Conservation (phyloP, 2,797 vertebrate species). For the Eremophila alpestris region DNA sequence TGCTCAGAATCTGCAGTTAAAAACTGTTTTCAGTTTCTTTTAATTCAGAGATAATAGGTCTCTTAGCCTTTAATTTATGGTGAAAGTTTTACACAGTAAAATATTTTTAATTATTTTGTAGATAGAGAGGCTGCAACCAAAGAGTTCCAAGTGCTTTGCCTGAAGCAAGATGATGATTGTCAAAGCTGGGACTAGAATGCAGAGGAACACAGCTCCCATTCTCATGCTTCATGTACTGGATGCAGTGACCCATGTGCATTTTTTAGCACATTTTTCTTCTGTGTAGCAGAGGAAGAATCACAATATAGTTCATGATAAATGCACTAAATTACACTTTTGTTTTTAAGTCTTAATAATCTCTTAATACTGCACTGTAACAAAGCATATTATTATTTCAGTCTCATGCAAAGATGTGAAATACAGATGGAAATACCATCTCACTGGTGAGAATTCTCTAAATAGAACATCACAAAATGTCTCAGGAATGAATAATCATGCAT, state of each 20-base stretch:
- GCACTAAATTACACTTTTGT: background rate
- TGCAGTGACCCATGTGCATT: background rate
- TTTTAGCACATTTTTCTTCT: background rate
- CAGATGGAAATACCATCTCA: background rate
- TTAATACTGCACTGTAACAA: background rate
- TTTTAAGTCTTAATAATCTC: background rate
- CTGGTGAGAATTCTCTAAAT: background rate
- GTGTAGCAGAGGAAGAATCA: background rate
- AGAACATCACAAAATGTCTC: background rate
- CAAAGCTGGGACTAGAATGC: background rate
- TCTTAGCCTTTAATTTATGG: background rate
- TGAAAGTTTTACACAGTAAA: background rate
- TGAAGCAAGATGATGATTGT: slow-evolving; percentile 25
- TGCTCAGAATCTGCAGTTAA: background rate
- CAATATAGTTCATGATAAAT: background rate
- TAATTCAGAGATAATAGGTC: background rate
- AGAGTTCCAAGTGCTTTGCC: slow-evolving; percentile 27
- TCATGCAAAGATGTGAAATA: background rate
- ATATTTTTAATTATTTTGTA: slow-evolving; percentile 24
- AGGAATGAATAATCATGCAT: background rate
- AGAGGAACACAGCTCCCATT: slow-evolving; percentile 3
- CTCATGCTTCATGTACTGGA: slow-evolving; percentile 13
- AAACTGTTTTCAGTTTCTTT: background rate
- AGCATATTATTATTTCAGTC: background rate
- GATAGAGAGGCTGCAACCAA: background rate